Conservation (phyloP, 2,797 vertebrate species). For the Champsocephalus esox region DNA sequence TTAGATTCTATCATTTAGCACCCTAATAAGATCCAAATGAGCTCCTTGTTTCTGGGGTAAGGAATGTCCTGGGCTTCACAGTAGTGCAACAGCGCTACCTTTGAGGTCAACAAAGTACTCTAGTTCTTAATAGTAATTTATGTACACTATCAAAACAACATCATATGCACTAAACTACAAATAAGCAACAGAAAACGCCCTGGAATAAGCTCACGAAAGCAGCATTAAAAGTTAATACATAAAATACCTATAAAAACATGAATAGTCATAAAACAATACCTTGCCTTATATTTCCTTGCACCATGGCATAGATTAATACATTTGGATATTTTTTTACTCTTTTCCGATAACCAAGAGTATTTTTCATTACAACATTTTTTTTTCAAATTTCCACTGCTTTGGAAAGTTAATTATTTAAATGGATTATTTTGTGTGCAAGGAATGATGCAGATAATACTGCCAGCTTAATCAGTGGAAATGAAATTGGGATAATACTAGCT, state of each 20-base stretch:
- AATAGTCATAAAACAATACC: constrained; percentile 72
- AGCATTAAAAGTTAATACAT: constrained; percentile 76
- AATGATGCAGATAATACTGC: constrained; percentile 20
- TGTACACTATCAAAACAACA: constrained; percentile 74
- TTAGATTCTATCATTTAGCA: constrained; percentile 60
- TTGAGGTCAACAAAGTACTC: constrained; percentile 69
- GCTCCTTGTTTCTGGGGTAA: constrained; percentile 69
- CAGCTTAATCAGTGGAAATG: constrained; percentile 15
- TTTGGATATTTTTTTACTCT: constrained; percentile 55
- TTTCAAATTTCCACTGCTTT: constrained; percentile 21
- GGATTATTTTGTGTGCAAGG: constrained; percentile 29
- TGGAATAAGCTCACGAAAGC: constrained; percentile 80
- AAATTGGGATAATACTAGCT: constrained; percentile 13
- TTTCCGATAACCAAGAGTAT: constrained; percentile 51
- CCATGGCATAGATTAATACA: constrained; percentile 67
- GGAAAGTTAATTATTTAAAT: constrained; percentile 7
- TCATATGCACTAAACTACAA: constrained; percentile 74
- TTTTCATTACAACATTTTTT: constrained; percentile 56
- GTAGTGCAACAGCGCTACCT: constrained; percentile 61
- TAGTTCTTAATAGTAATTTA: constrained; percentile 41
- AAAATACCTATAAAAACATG: constrained; percentile 79
- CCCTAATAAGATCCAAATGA: constrained; percentile 54
- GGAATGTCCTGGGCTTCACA: constrained; percentile 62
- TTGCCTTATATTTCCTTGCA: constrained; percentile 58
- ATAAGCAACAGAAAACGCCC: constrained; percentile 81